These are phyloP conservation scores for Podarcis cretensis DNA, from an alignment of 2,113 vertebrate species.

Conservation along the genomic window DNA sequence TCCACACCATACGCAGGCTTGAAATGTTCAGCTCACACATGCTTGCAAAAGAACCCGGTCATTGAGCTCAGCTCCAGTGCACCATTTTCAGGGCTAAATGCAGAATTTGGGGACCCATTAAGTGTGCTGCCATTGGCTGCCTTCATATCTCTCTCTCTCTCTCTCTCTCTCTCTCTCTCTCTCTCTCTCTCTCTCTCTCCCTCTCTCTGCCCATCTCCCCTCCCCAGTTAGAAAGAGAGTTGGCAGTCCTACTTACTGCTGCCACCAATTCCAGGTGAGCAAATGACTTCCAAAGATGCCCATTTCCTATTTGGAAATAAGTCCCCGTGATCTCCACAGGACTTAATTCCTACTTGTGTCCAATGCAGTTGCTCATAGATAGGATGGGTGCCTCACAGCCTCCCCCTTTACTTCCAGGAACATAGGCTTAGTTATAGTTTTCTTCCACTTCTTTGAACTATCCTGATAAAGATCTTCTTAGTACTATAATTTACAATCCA, in stretches of 20 bases:
- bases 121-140: background rate
- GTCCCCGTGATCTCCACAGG: background rate
- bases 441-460: background rate
- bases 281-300: no score
- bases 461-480: background rate
- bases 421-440: background rate
- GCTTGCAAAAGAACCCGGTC: background rate
- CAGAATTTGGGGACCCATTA: background rate
- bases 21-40: background rate
- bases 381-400: background rate
- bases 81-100: background rate
- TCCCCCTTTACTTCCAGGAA: background rate
- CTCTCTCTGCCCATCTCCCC: background rate
- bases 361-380: no score
- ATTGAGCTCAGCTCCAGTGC: background rate
- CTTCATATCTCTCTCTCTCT: background rate
- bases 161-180: background rate
- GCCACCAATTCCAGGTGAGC: no score
- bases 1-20: background rate
- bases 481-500: background rate
- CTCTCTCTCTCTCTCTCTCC: background rate
- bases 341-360: background rate
- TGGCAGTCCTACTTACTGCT: no score
- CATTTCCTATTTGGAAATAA: background rate
- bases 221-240: background rate